Percentiles rank a stretch among this genome's conserved stretches.
Evolutionary conservation across 2,797 vertebrate species (phyloP).

Genomic region (Moxostoma hubbsi): DNA sequence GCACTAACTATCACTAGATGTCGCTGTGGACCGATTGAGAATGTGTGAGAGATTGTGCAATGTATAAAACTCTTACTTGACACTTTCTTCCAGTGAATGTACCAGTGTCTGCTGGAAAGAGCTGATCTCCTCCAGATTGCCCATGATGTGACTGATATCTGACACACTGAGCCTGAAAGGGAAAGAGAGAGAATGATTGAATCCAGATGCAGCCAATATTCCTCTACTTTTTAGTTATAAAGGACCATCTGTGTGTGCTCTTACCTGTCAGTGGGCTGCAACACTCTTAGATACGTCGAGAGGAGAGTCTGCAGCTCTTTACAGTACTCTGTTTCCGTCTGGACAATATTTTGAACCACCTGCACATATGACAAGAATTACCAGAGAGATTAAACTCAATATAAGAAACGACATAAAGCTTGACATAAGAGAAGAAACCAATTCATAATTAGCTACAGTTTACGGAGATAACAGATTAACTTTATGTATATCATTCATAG

Average conservation of each 20-base stretch:
- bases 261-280: conserved; percentile 94
- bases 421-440: too few species aligned
- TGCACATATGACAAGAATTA: conserved; percentile 57
- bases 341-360: conserved; percentile 98
- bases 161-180: conserved; percentile 82
- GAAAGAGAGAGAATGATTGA: not conserved
- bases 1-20: conserved; percentile 63
- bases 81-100: conserved; percentile 96
- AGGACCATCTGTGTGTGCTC: not conserved
- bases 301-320: conserved; percentile 96
- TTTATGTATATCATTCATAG: too few species aligned
- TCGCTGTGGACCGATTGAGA: conserved; percentile 46
- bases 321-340: conserved; percentile 96
- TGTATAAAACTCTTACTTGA: conserved; percentile 83
- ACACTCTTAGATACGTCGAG: conserved; percentile 88
- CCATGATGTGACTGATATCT: conserved; percentile 88
- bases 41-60: not conserved
- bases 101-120: conserved; percentile 97
- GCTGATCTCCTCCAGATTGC: conserved; percentile 96
- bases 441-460: too few species aligned
- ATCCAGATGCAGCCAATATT: not conserved
- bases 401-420: not conserved
- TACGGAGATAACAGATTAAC: too few species aligned
- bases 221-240: not conserved
- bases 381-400: not conserved